Conservation (phyloP, 2,113 vertebrate species). For the Petromus typicus region DNA sequence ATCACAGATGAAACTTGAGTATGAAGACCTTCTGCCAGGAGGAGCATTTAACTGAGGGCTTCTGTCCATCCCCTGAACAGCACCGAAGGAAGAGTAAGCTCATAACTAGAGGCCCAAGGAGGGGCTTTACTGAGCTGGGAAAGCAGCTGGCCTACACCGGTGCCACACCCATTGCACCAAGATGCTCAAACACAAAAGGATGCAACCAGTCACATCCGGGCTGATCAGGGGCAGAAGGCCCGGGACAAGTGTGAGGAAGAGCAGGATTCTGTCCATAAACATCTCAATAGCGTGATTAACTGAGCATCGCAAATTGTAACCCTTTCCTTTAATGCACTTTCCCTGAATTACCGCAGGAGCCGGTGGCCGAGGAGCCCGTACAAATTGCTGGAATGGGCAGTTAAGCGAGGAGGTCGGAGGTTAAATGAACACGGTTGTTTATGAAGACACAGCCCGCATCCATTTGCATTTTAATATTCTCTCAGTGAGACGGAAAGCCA, state of each 20-base stretch:
- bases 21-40: not conserved
- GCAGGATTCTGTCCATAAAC: conserved; percentile 73
- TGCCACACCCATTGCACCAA: not conserved
- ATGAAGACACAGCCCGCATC: conserved; percentile 98
- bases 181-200: conserved; percentile 41
- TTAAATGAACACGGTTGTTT: conserved; percentile 99
- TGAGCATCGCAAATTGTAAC: conserved; percentile 89
- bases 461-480: conserved; percentile 99
- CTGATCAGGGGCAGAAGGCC: conserved; percentile 26
- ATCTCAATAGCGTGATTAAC: conserved; percentile 90
- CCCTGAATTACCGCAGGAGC: conserved; percentile 83
- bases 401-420: conserved; percentile 97
- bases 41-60: not conserved
- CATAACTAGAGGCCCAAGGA: not conserved
- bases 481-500: conserved; percentile 90
- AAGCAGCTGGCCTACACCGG: not conserved
- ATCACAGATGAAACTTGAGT: not conserved
- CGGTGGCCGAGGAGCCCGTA: conserved; percentile 87
- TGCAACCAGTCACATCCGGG: not conserved
- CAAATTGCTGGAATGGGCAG: conserved; percentile 99
- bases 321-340: conserved; percentile 83
- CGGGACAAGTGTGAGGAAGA: conserved; percentile 59
- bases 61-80: conserved; percentile 31
- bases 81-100: not conserved
- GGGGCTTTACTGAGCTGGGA: not conserved